Evolutionary conservation across 2,797 vertebrate species (phyloP), one percentile per base, ranked within the genome.

Genomic region (Amphiprion clarkii): DNA sequence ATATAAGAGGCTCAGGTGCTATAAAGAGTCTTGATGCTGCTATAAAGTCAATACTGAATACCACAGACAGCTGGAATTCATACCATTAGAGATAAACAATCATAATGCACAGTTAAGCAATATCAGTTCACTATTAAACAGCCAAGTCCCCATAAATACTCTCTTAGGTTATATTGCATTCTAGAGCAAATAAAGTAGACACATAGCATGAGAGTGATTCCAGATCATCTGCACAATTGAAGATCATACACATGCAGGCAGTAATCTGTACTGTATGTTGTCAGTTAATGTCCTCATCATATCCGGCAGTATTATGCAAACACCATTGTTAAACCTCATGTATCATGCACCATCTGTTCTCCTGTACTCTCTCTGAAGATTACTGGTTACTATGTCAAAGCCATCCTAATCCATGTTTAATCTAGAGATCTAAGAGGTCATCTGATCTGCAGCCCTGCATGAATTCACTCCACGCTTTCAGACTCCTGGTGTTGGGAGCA

Each of bases 341-440:
- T 74, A 79, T 85, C 87, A 71, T 39, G 42, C 72, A 73, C 84
- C 91, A 91, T 93, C 93, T 94, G 91, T 72, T 88, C 85, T 63
- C 42, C 58, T 52, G 36, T 57, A 42, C 56, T 74, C 71, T 74
- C 79, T 76, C 78, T 71, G 81, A 90, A 91, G 91, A 94, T 93
- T 93, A 92, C 72, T 68, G 84, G 69, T 89, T 76, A 88, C 78
- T 73, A 88, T 91, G 86, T 87, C 87, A 83, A 82, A 88, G 69
- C 69, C 78, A 83, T 76, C 55, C 65, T 91, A 92, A 92, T 92
- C 90, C 89, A 83, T 58, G 79, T 91, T 93, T 91, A 94, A 93
- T 93, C 92, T 85, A 44, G 66, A 89, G 63, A 76, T 88, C 73
- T 84, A 44, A 63, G 33, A 72, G 76, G 64, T 83, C 76, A 66